Base-by-base conservation (phyloP, 1,140 invertebrate genomes). In the Globodera ellingtonae region DNA sequence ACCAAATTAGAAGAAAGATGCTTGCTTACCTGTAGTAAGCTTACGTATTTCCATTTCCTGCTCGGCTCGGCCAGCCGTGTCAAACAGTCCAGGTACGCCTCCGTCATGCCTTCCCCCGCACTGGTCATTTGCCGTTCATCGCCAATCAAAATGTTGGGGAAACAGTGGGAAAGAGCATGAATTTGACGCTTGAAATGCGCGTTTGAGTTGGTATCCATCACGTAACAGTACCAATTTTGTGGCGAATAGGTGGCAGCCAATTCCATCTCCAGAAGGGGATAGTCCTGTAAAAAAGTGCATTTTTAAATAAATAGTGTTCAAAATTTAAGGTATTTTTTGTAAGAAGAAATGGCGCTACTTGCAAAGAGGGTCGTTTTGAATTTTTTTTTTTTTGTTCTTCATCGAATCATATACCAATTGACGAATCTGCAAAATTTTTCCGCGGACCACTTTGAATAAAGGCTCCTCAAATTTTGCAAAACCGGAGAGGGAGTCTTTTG, bases 141-240 rank as follows among this genome's bases (percentile, higher is more conserved):
- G n/a, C 72, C 56, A 8, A 83, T 13, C 21, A 81, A 65, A 44
- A 83, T 84, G 62, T 83, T 83, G 48, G 84, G 82, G 67, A 83
- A 86, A 46, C 82, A 83, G 35, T 46, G 47, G 47, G 85, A 69
- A 24, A 83, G 81, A 9, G 46, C 69, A 35, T 46, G 44, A 15
- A 83, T 84, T 73, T 56, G 47, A 18, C 56, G 56, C 24, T 86
- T 80, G 65, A 83, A 83, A 5, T 65, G 24, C 13, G 44, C 6
- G 47, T 46, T 21, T 3, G 85, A 50, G 24, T 84, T 84, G 15
- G 80, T 46, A 50, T 84, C 83, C 21, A 84, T 3, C 3, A 83
- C 85, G 66, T 71, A 84, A 75, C 84, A 84, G 78, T 86, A 84
- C 59, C 65, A 70, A 72, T 84, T 84, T 44, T 84, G 85, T 13